phyloP scores from a whole-genome alignment of 1,140 invertebrate genomes.

The Holotrichia oblita region DNA sequence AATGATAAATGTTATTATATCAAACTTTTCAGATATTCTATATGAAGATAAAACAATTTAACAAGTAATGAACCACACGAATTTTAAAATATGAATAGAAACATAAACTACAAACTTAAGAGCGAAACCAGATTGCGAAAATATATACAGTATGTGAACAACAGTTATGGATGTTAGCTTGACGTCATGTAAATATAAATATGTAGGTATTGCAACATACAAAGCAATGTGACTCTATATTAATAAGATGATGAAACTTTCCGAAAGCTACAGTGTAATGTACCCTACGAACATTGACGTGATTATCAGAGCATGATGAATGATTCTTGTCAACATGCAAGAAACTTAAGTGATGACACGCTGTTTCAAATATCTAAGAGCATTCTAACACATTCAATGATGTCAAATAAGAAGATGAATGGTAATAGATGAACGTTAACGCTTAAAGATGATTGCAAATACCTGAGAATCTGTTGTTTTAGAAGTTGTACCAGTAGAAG shows the following conservation, averaged over 20 bases:
- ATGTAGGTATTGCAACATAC: not conserved
- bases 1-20: too few species aligned
- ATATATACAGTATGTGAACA: not conserved
- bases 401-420: slow-evolving; percentile 24
- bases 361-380: not conserved
- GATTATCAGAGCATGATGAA: slow-evolving; percentile 1
- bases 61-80: too few species aligned
- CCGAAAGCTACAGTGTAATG: not conserved
- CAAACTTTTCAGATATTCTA: too few species aligned
- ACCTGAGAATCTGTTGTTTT: slow-evolving; percentile 45
- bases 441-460: slow-evolving; percentile 38
- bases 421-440: slow-evolving; percentile 16
- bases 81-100: too few species aligned
- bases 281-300: not conserved
- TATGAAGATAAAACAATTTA: too few species aligned
- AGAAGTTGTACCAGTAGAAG: slow-evolving; percentile 53
- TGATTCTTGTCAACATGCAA: slow-evolving; percentile 23
- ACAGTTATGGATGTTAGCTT: too few species aligned
- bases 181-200: not conserved
- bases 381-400: slow-evolving; percentile 24
- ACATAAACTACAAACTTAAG: too few species aligned
- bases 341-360: slow-evolving; percentile 4
- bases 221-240: not conserved
- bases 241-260: not conserved
- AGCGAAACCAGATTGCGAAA: not conserved